A percentile compares a stretch with the other conserved stretches of the same genome.
Conservation (phyloP, 2,888 invertebrate species). For the Rhagonycha lutea region DNA sequence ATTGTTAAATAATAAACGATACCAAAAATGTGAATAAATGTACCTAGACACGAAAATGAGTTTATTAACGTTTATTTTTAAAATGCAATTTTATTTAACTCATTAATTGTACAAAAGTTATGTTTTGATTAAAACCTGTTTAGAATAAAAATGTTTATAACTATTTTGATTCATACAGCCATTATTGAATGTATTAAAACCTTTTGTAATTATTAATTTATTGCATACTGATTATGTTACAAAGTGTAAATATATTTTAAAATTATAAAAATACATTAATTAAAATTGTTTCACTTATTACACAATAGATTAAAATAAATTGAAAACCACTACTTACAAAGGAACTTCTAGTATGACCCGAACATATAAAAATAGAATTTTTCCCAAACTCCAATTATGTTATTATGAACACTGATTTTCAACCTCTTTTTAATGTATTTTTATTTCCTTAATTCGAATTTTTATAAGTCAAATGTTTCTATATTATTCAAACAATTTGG, state of each 20-base stretch:
- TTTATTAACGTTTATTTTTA: background rate
- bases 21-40: background rate
- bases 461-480: too few relatives aligned
- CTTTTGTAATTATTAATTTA: background rate
- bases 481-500: too few relatives aligned
- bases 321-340: too few relatives aligned
- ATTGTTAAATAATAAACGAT: conserved; percentile 7
- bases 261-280: background rate
- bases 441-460: too few relatives aligned
- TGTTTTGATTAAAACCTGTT: background rate
- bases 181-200: background rate
- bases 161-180: background rate
- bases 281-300: background rate
- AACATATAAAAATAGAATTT: too few relatives aligned
- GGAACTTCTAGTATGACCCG: too few relatives aligned
- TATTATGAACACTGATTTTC: too few relatives aligned
- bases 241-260: background rate
- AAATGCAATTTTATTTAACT: background rate
- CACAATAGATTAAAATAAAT: too few relatives aligned
- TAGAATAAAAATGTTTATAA: background rate
- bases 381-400: too few relatives aligned
- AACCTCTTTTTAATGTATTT: too few relatives aligned
- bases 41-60: background rate
- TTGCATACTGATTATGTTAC: background rate
- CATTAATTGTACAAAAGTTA: background rate